Evolutionary conservation across 2,797 vertebrate genomes (phyloP), one percentile per base, ranked within the genome.

Genomic region (Basileuterus tristriatus): DNA sequence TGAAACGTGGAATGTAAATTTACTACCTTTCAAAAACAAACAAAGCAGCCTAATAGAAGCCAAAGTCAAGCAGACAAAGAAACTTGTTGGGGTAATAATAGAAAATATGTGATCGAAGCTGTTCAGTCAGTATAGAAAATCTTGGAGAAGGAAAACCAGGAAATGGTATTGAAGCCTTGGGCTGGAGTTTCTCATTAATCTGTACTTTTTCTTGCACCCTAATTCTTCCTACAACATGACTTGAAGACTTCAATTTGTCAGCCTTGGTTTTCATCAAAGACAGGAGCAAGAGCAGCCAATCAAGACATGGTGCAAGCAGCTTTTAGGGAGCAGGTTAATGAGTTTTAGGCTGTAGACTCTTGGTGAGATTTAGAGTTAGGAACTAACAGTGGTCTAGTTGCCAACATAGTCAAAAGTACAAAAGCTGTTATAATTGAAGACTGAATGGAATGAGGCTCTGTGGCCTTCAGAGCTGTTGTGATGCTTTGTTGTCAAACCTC

Each of bases 231-330:
- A 27, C 75, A 64, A 27, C 9, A 9, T 67, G 36, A 32, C 30
- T 49, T 2, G 0, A 58, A 63, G n/a, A 11, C 20, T 46, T 56
- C 5, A 10, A 6, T 75, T 89, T 62, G 5, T 8, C 27, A 82
- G 39, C 67, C 41, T 62, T 63, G 20, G 32, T 70, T 5, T 11
- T 80, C 26, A 5, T 74, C 41, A 60, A 16, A 71, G 63, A 36
- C 36, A 34, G 27, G 30, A 84, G 7, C 1, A 3, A 55, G n/a
- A 8, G 6, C 0, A 0, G 46, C 23, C 34, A 22, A 47, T 44
- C 15, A 36, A 53, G 64, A 24, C 13, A 7, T 15, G 46, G 18
- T 43, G 9, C 0, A 7, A 63, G 44, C 60, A 56, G 17, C 52
- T 64, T 56, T 39, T 19, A 20, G 24, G 4, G 15, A 22, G 58